Evolutionary conservation across 1,140 invertebrate genomes (phyloP).

Genomic region (Psix sp.): DNA sequence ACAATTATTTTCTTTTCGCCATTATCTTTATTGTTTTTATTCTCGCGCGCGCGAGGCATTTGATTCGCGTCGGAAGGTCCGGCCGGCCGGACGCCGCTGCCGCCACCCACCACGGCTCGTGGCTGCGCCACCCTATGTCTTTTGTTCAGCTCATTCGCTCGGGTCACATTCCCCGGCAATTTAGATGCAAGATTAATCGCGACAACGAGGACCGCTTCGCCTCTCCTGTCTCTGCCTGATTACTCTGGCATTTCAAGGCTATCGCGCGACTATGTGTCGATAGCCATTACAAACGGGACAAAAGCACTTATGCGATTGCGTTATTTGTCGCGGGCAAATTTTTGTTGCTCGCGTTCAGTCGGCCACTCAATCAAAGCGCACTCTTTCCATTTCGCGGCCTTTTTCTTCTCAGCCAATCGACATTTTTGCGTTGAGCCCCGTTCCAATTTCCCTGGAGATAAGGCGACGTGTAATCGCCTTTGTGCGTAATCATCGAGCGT

Average conservation of each 20-base stretch:
- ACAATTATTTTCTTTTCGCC: slow-evolving; percentile 10
- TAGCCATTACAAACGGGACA: slow-evolving; percentile 37
- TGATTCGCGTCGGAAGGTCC: slow-evolving; percentile 6
- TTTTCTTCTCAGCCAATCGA: background rate
- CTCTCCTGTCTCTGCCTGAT: slow-evolving; percentile 52
- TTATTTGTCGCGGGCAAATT: slow-evolving; percentile 28
- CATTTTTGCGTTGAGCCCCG: background rate
- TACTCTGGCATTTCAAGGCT: slow-evolving; percentile 58
- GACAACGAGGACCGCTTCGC: slow-evolving; percentile 52
- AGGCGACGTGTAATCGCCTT: slow-evolving; percentile 39
- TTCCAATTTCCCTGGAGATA: slow-evolving; percentile 25
- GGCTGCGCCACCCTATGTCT: slow-evolving; percentile 1
- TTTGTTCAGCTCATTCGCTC: slow-evolving; percentile 50
- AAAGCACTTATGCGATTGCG: slow-evolving; percentile 50
- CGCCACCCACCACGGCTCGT: slow-evolving; percentile 26
- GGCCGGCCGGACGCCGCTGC: too few relatives aligned
- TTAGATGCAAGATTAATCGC: slow-evolving; percentile 59
- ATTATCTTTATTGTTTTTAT: too few relatives aligned
- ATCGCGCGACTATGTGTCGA: slow-evolving; percentile 46
- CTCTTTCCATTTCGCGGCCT: slow-evolving; percentile 3
- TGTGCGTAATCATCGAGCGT: slow-evolving; percentile 38
- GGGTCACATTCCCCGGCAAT: slow-evolving; percentile 56
- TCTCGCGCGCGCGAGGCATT: slow-evolving; percentile 8
- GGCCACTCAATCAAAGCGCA: background rate
- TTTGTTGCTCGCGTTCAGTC: slow-evolving; percentile 12